Base-by-base conservation (phyloP, 2,113 vertebrate species). In the Stictonetta naevosa region DNA sequence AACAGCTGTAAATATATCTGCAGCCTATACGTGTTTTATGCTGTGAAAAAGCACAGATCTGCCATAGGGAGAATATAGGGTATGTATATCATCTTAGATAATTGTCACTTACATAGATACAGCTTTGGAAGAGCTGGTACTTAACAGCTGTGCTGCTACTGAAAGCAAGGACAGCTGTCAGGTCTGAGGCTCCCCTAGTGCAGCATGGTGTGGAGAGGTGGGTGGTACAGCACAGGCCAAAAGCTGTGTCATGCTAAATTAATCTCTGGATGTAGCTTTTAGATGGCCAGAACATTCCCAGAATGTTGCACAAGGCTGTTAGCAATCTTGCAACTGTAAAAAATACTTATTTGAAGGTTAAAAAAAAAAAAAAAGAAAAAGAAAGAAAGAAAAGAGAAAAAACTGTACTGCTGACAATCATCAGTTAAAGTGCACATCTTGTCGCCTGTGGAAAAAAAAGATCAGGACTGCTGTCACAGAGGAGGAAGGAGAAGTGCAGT, bases 391-490 rank as follows among this genome's bases (percentile, higher is more conserved):
- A 44, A 44, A 21, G 20, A 21, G n/a, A 48, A 18, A 18, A 19
- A 19, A 44, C 11, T 31, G 6, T 64, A 16, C 5, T 73, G 17
- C 17, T 68, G 62, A 67, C 29, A 67, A 7, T 11, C 9, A 10
- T 25, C 21, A 60, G 8, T 14, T 69, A 48, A 73, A 83, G 46
- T 16, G 3, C 8, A 75, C 83, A 72, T n/a, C 16, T 18, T 91
- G 20, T 11, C 38, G 13, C 7, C 17, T 55, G 7, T 4, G 1
- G 1, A 20, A 1, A 10, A 12, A 8, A 58, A 76, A 34, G 33
- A 86, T 28, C 11, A 52, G 8, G 15, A 62, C 29, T 11, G 2
- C 3, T 86, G 81, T 15, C 31, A 23, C 0, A 0, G 4, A 3
- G 22, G 7, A 73, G 64, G 5, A 28, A 22, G 21, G 14, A 86